Conservation (phyloP, 2,888 invertebrate species). For the Brachylomia viminalis region DNA sequence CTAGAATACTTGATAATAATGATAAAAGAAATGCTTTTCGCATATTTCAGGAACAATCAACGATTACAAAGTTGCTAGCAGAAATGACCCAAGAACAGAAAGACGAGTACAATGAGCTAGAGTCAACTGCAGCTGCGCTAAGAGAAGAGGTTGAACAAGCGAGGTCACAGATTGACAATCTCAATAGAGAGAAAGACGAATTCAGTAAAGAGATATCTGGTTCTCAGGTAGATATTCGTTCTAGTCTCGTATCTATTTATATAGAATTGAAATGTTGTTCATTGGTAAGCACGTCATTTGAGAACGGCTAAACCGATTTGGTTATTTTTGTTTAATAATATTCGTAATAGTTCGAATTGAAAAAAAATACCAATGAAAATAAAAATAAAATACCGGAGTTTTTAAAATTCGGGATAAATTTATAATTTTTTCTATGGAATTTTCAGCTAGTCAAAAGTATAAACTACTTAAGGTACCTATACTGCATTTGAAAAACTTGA, state of each 20-base stretch:
- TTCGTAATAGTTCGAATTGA: too few relatives aligned
- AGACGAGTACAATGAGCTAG: conserved; percentile 88
- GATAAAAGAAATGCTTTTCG: background rate
- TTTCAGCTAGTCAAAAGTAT: background rate
- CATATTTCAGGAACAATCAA: conserved; percentile 90
- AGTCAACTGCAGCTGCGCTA: conserved; percentile 86
- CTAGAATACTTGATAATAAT: background rate
- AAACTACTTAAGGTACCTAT: background rate
- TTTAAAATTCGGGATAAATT: background rate
- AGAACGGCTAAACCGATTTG: too few relatives aligned
- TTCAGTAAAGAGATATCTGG: conserved; percentile 92
- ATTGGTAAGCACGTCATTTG: background rate
- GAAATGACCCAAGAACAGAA: conserved; percentile 92
- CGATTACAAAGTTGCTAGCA: conserved; percentile 91
- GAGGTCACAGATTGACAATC: conserved; percentile 91
- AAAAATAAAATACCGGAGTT: too few relatives aligned
- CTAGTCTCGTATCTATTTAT: background rate
- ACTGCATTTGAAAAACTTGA: background rate
- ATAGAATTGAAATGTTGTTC: background rate
- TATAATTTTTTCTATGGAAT: background rate
- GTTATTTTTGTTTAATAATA: too few relatives aligned
- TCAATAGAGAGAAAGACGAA: conserved; percentile 92
- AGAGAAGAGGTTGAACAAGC: conserved; percentile 90
- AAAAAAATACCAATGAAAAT: too few relatives aligned
- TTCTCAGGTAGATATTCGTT: conserved; percentile 83